Percentiles rank a stretch among this genome's conserved stretches.
Evolutionary conservation across 2,113 vertebrate species (phyloP).

Genomic region (Tragelaphus imberbis): DNA sequence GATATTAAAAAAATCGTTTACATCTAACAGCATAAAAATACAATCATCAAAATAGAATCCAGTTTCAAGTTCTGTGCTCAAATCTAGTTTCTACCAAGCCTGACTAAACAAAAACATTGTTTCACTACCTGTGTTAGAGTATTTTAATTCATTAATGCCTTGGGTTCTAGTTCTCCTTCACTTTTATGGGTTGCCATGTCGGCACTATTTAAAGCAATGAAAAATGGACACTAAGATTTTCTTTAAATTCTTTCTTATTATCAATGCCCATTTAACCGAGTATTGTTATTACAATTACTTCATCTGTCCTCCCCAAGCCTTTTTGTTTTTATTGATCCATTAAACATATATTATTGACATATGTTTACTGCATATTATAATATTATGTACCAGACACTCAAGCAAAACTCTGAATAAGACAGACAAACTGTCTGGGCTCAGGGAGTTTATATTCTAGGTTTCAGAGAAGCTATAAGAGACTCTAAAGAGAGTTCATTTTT

Average conservation of each 20-base stretch:
- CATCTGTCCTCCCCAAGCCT: not conserved
- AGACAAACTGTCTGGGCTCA: not conserved
- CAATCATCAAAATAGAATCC: not conserved
- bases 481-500: not conserved
- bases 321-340: not conserved
- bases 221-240: not conserved
- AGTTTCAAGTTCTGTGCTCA: not conserved
- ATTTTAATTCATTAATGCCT: not conserved
- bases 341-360: not conserved
- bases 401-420: not conserved
- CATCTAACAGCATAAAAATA: not conserved
- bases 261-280: not conserved
- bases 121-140: not conserved
- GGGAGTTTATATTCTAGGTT: not conserved
- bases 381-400: not conserved
- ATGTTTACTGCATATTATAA: not conserved
- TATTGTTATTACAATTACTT: not conserved
- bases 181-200: not conserved
- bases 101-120: not conserved
- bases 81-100: not conserved
- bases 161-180: not conserved
- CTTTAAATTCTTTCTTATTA: not conserved
- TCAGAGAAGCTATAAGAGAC: not conserved
- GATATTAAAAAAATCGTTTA: not conserved
- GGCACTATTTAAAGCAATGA: not conserved